Base-by-base conservation (phyloP, 2,113 vertebrate genomes). In the Lates calcarifer region DNA sequence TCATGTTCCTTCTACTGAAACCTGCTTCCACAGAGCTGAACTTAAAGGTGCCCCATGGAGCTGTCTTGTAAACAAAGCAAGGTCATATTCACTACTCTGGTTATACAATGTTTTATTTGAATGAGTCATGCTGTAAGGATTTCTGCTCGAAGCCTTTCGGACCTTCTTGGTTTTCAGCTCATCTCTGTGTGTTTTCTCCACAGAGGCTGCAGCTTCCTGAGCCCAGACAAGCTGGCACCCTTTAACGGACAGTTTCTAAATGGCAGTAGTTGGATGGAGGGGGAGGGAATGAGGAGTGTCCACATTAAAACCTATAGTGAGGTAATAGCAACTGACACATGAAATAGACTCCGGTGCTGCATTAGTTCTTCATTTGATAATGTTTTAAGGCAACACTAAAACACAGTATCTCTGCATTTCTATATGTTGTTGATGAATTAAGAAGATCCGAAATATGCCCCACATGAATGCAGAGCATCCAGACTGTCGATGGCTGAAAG, bases 221-320 rank as follows among this genome's bases (percentile, higher is more conserved):
- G 88, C 14, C 76, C 92, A 70, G 94, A 93, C 79, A 92, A 89
- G n/a, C 81, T 90, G 51, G 74, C 91, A 56, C 87, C 91, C 3
- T 82, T 94, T 78, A 92, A 94, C 56, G 89, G 92, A 69, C 94
- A 95, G 63, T 82, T 87, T 61, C 74, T 92, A 75, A 93, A 92
- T 62, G 92, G 92, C 29, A 51, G 93, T 20, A 57, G 87, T 39
- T 90, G 89, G 82, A 84, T 76, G 62, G 92, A 94, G 31, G 41
- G 64, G 15, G 91, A 93, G 18, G 24, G 79, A 0, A 51, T 63
- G 66, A 90, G 43, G 39, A 88, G 87, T 56, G 37, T 84, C 43
- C 91, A 90, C 85, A 76, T 79, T 35, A 73, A 73, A 62, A 55
- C 57, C 73, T 65, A 43, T n/a, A 64, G 37, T 51, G 71, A 92